These are phyloP conservation scores for Dione vanillae DNA, from an alignment of 2,888 invertebrate species.

Conservation along the genomic window DNA sequence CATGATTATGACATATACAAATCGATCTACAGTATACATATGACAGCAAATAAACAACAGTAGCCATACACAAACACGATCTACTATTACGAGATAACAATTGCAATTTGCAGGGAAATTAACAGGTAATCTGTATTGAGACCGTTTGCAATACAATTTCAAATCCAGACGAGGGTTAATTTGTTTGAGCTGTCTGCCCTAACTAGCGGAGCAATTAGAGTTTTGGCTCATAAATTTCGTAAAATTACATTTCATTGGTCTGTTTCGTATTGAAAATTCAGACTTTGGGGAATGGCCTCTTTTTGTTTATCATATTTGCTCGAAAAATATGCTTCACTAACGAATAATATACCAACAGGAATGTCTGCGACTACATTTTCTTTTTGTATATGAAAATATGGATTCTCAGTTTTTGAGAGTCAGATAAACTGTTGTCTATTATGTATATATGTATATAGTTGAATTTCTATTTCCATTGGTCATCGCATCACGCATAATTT, in stretches of 20 bases:
- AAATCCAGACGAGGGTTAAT: conserved; percentile 41
- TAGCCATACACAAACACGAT: conserved; percentile 9
- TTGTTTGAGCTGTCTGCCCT: conserved; percentile 38
- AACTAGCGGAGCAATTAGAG: conserved; percentile 31
- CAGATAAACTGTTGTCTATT: too few species aligned
- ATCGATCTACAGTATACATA: background rate
- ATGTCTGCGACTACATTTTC: too few species aligned
- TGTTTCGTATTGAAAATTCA: conserved; percentile 19
- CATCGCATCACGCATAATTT: too few species aligned
- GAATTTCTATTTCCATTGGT: too few species aligned
- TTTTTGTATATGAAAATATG: too few species aligned
- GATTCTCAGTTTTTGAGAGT: too few species aligned
- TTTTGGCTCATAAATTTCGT: conserved; percentile 29
- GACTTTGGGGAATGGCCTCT: background rate
- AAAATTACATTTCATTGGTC: conserved; percentile 27
- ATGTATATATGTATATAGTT: too few species aligned
- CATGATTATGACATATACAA: background rate
- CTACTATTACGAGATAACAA: conserved; percentile 38
- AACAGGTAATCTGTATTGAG: conserved; percentile 45
- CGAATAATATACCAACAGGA: background rate
- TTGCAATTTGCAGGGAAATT: conserved; percentile 43
- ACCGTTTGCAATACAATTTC: conserved; percentile 44
- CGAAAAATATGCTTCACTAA: background rate
- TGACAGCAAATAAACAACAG: background rate
- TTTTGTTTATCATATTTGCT: background rate